Percentiles rank a stretch among this genome's conserved stretches.
These are phyloP conservation scores for Lerema accius DNA, from an alignment of 1,140 invertebrate genomes.

Conservation along the genomic window DNA sequence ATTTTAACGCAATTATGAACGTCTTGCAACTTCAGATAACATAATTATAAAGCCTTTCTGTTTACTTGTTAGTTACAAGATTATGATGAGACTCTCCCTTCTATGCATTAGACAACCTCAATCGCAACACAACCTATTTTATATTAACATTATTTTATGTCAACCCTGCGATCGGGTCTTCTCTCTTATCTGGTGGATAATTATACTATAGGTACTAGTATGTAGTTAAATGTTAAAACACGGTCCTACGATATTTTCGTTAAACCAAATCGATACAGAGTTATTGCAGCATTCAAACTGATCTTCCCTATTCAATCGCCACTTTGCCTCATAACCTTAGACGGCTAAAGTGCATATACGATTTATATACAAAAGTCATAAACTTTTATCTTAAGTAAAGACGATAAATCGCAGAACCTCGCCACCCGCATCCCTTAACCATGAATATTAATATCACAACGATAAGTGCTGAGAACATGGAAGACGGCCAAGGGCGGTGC, in stretches of 20 bases:
- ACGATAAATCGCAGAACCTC: conserved; percentile 36
- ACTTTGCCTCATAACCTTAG: too few relatives aligned
- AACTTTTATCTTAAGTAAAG: conserved; percentile 1
- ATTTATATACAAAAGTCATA: neutral
- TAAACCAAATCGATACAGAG: too few relatives aligned
- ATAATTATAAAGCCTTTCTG: neutral
- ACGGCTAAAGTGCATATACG: neutral
- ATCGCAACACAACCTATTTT: too few relatives aligned
- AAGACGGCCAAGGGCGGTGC: conserved; percentile 60
- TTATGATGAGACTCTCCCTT: neutral
- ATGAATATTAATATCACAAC: conserved; percentile 52
- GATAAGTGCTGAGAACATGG: conserved; percentile 50
- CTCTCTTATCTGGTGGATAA: too few relatives aligned
- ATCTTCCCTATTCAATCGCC: too few relatives aligned
- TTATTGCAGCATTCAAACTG: too few relatives aligned
- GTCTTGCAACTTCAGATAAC: neutral
- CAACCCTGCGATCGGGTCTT: too few relatives aligned
- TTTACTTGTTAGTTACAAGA: neutral
- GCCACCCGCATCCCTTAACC: conserved; percentile 46
- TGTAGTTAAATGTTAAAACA: too few relatives aligned
- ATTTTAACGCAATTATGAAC: conserved; percentile 2
- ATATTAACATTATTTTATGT: too few relatives aligned
- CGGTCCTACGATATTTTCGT: too few relatives aligned
- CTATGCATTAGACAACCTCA: too few relatives aligned
- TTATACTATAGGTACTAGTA: too few relatives aligned